Base-by-base conservation (phyloP, 2,113 vertebrate species). In the Pyrgilauda ruficollis region DNA sequence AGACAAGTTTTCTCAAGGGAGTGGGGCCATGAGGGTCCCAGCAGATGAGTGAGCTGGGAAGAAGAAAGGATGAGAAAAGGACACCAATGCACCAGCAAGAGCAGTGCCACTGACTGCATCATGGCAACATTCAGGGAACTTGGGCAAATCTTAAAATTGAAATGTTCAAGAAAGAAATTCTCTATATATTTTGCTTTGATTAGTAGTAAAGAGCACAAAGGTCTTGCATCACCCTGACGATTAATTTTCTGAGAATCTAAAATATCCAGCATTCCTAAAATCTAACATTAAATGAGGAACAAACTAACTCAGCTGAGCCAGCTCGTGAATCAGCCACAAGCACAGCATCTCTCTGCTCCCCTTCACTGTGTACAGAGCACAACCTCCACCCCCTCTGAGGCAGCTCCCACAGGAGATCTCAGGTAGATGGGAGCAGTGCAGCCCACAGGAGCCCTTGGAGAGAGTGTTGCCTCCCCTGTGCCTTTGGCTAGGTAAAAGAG, bases 181-280 rank as follows among this genome's bases (percentile, higher is more conserved):
- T 59, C 49, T 69, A 37, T 82, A 70, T 81, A 64, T 72, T 87
- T 78, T 78, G 46, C 46, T 94, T 79, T 88, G 52, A 27, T 80
- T 62, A 58, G 46, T 19, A 80, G 46, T 50, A 84, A 89, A 82
- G 69, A 87, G 33, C 56, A 88, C 50, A 92, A 68, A 86, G 63
- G 53, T 80, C 28, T 58, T 2, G 0, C 0, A 0, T 53, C 75
- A 73, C 31, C 24, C 72, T 55, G 72, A 62, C 3, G 1, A 72
- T 85, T 78, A 87, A 63, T 93, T 84, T 73, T 92, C 43, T 3
- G 2, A 53, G 63, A 83, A 30, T 46, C 27, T n/a, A 85, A 88
- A n/a, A 68, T 13, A 66, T 55, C 44, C 58, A 84, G 62, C 56
- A 66, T 47, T 8, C 6, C 75, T 88, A 73, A 90, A 86, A 88